Conservation (phyloP, 2,797 vertebrate species). For the Pseudochirops corinnae region DNA sequence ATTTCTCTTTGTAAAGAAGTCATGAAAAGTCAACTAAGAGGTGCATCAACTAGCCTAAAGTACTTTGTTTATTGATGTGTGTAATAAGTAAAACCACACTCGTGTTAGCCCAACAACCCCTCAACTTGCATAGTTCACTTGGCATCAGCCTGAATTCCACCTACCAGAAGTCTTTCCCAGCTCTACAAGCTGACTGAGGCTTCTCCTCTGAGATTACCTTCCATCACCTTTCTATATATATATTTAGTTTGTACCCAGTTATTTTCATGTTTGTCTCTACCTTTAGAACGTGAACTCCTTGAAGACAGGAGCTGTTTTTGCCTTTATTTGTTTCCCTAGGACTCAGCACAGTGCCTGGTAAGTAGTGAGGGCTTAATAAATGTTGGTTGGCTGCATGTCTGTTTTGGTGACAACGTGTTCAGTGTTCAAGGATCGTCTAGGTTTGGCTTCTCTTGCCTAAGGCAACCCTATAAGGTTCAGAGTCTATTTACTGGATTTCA, state of each 20-base stretch:
- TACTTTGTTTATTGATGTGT: constrained; percentile 9
- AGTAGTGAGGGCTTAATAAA: background rate
- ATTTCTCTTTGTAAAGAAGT: constrained; percentile 26
- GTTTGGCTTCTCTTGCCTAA: background rate
- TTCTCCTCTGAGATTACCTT: too few relatives aligned
- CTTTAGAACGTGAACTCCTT: too few relatives aligned
- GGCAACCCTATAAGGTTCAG: background rate
- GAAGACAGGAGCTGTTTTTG: too few relatives aligned
- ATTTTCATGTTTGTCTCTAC: background rate
- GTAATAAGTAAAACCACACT: background rate
- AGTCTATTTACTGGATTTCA: background rate
- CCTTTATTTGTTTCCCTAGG: background rate
- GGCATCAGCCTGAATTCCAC: background rate
- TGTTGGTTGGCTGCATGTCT: background rate
- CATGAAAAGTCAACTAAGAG: constrained; percentile 36
- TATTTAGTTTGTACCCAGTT: background rate
- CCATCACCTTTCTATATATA: too few relatives aligned
- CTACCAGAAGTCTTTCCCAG: background rate
- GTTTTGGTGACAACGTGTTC: background rate
- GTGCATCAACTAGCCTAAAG: background rate
- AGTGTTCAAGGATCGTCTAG: background rate
- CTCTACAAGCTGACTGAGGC: background rate
- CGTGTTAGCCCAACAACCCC: background rate
- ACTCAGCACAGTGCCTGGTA: background rate
- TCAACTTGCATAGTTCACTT: background rate